Evolutionary conservation across 2,797 vertebrate species (phyloP).

Genomic region (Sebastes dallii): DNA sequence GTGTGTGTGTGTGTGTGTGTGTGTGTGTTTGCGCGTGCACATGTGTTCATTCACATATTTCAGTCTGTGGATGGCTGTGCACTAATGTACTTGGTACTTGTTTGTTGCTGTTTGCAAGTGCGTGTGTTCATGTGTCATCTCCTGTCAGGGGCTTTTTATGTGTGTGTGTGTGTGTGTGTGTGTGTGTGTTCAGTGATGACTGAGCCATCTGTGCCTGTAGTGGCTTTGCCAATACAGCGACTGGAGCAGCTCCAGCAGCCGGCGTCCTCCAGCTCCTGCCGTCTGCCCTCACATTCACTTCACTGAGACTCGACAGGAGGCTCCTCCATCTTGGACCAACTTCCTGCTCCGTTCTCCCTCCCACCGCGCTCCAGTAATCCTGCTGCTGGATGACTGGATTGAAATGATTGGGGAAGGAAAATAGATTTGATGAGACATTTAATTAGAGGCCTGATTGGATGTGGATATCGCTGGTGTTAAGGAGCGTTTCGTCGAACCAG

Average conservation of each 20-base stretch:
- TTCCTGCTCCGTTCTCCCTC: constrained; percentile 26
- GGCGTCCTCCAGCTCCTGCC: constrained; percentile 36
- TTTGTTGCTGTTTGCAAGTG: constrained; percentile 18
- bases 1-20: background rate
- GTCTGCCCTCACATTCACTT: constrained; percentile 53
- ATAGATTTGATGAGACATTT: constrained; percentile 57
- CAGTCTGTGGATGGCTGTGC: background rate
- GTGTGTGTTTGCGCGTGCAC: background rate
- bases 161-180: background rate
- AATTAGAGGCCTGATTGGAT: constrained; percentile 50
- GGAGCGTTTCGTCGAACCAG: background rate
- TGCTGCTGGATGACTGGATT: constrained; percentile 29
- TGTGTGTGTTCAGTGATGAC: constrained; percentile 43
- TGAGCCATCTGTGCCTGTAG: constrained; percentile 75
- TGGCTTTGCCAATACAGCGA: constrained; percentile 64
- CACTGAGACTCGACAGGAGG: constrained; percentile 39
- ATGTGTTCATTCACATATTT: constrained; percentile 24
- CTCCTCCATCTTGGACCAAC: constrained; percentile 37
- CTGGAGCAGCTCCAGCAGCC: constrained; percentile 12
- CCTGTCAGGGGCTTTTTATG: constrained; percentile 13
- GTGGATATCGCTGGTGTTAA: background rate
- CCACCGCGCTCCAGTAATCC: constrained; percentile 38
- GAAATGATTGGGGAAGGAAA: constrained; percentile 31
- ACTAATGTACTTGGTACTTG: background rate
- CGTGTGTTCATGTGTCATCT: constrained; percentile 17